Base-by-base conservation (phyloP, 2,888 invertebrate genomes). In the Nasonovia ribisnigri region DNA sequence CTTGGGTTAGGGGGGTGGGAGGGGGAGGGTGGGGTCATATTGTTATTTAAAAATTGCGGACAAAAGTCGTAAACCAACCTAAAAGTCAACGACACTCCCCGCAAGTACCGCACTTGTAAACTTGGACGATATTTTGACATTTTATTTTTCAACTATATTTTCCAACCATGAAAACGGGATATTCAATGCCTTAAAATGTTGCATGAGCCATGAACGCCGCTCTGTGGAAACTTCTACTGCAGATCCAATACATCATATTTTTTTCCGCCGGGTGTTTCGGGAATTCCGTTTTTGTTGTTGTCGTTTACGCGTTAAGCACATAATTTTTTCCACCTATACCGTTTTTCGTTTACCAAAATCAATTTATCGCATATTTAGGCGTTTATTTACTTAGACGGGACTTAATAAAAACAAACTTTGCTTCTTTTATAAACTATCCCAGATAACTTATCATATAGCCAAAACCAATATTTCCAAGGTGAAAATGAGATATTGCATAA, bases 201-300 rank as follows among this genome's bases (percentile, higher is more conserved):
- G 90, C 86, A 77, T 20, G 67, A 26, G 51, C 24, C 48, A 26
- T 13, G 60, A 87, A 91, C 86, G 57, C 57, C 36, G 86, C 86
- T 92, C 46, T 13, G 24, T 36, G 36, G 6, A 92, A 92, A 92
- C 92, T 92, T 92, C 86, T 60, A 1, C 36, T 36, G 48, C 92
- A 87, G 86, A 87, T 87, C 60, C 60, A 87, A 87, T 92, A 87
- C 92, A 60, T 92, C 92, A 87, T 92, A 36, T 87, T 92, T 87
- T 91, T 57, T 91, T 91, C 5, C 84, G 29, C 36, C 36, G 8
- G 46, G 26, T 26, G 26, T 57, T 57, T 57, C 57, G 10, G 60
- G 48, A 87, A 87, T 92, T 92, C 46, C 48, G 20, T 42, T 54
- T 54, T 54, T 87, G 86, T 87, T 60, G 48, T 48, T 5, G 26